These are phyloP conservation scores for Agapostemon virescens DNA, from an alignment of 2,888 invertebrate species.

Conservation along the genomic window DNA sequence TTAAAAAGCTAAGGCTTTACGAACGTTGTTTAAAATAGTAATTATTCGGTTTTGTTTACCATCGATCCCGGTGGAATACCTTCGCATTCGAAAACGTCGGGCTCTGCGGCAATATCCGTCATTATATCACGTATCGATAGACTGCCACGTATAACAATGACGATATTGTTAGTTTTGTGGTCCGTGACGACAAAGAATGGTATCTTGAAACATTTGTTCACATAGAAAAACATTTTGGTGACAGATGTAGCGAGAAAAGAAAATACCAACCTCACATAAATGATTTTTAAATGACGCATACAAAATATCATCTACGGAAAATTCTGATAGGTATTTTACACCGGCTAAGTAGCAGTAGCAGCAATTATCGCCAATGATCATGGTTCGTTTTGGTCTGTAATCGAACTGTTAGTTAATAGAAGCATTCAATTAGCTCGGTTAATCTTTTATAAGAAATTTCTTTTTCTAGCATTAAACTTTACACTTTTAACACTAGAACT, in stretches of 20 bases:
- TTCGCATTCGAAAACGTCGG: slow-evolving; percentile 87
- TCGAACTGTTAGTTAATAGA: neutral
- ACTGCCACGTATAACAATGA: slow-evolving; percentile 92
- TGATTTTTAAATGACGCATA: slow-evolving; percentile 93
- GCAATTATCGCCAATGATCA: slow-evolving; percentile 93
- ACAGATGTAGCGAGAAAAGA: no score
- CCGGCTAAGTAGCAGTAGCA: slow-evolving; percentile 94
- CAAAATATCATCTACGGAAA: slow-evolving; percentile 89
- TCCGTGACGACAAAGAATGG: slow-evolving; percentile 94
- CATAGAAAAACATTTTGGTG: neutral
- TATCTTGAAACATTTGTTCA: slow-evolving; percentile 82
- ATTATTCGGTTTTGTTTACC: slow-evolving; percentile 70
- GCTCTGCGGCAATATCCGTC: slow-evolving; percentile 90
- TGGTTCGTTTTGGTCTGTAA: slow-evolving; percentile 81
- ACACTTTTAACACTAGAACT: neutral
- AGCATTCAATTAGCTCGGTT: neutral
- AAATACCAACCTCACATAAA: slow-evolving; percentile 86
- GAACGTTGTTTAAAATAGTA: neutral
- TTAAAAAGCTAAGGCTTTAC: neutral
- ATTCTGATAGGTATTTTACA: slow-evolving; percentile 88
- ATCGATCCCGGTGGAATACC: slow-evolving; percentile 85
- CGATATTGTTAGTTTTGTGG: slow-evolving; percentile 89
- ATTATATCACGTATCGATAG: slow-evolving; percentile 92
- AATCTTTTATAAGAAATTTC: neutral
- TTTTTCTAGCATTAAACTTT: neutral